Evolutionary conservation across 1,140 invertebrate species (phyloP), one percentile per base, ranked within the genome.

Genomic region (Steinernema feltiae): DNA sequence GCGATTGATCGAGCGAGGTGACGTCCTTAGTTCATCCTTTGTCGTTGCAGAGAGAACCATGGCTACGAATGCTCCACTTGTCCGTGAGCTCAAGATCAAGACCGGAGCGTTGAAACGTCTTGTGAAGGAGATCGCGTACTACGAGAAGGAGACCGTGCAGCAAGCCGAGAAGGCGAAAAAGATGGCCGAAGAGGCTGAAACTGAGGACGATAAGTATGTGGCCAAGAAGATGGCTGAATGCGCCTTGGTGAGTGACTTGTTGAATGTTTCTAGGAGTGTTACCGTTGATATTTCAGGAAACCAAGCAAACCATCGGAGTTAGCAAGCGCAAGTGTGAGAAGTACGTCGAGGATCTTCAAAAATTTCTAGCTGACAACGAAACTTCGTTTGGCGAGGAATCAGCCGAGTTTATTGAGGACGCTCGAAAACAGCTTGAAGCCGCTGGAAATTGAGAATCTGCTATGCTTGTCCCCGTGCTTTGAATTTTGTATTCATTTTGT

Each of bases 191-290:
- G 74, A 75, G 2, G 74, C 74, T 15, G 35, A 32, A 21, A 75
- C 69, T 18, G 74, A 75, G 30, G 74, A 75, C 31, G 74, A 75
- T 32, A 70, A 75, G 32, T 75, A 75, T 32, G 48, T n/a, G 2
- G 74, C 74, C 69, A 75, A 75, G 53, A 75, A 75, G 69, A 41
- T 70, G n/a, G 70, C 69, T 35, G 74, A 75, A 15, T 30, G 69
- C 3, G 74, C 32, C 15, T 31, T 12, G 30, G 72, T 74, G 30
- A 31, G 46, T 0, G 7, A 12, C n/a, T 46, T 46, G 15, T 63
- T 18, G 35, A 41, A 15, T 21, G n/a, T n/a, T 63, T 63, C 24
- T 27, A 63, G 24, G 15, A 27, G 7, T 63, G 24, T 63, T 63
- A 27, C 3, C 2, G 15, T 27, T 63, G 2, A 63, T 63, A 7